phyloP scores from a whole-genome alignment of 2,113 vertebrate genomes.

The Ranitomeya imitator region DNA sequence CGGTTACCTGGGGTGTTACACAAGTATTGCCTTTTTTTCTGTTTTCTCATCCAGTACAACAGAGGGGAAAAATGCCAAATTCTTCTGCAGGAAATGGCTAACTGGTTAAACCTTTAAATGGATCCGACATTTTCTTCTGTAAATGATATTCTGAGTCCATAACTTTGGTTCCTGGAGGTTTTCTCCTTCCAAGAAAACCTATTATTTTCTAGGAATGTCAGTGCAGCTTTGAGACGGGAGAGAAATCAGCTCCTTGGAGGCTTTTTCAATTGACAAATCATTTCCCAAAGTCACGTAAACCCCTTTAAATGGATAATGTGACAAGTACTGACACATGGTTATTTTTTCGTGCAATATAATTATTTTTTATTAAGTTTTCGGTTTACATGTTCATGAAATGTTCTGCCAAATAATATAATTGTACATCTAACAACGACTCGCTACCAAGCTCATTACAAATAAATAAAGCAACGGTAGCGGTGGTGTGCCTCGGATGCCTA shows the following conservation, averaged over 20 bases:
- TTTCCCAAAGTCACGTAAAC: background rate
- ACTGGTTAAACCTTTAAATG: background rate
- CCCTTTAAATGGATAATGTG: background rate
- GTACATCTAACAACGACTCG: slow-evolving; percentile 3
- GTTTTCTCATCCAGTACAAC: background rate
- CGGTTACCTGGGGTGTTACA: too few species aligned
- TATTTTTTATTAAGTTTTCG: background rate
- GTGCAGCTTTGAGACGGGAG: background rate
- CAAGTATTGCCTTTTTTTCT: too few species aligned
- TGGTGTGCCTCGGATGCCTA: background rate
- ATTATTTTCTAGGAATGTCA: background rate
- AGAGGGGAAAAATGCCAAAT: background rate
- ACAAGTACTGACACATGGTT: background rate
- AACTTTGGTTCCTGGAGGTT: background rate
- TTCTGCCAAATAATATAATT: background rate
- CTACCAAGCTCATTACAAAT: slow-evolving; percentile 1
- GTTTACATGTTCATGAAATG: background rate
- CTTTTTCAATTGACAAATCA: background rate
- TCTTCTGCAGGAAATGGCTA: background rate
- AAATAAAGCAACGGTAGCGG: background rate
- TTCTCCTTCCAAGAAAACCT: background rate
- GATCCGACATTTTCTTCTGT: too few species aligned
- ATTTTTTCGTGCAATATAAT: background rate
- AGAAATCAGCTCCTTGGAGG: background rate
- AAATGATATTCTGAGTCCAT: background rate